Percentiles rank a stretch among this genome's conserved stretches.
Conservation (phyloP, 2,888 invertebrate genomes). For the Gibbula magus region DNA sequence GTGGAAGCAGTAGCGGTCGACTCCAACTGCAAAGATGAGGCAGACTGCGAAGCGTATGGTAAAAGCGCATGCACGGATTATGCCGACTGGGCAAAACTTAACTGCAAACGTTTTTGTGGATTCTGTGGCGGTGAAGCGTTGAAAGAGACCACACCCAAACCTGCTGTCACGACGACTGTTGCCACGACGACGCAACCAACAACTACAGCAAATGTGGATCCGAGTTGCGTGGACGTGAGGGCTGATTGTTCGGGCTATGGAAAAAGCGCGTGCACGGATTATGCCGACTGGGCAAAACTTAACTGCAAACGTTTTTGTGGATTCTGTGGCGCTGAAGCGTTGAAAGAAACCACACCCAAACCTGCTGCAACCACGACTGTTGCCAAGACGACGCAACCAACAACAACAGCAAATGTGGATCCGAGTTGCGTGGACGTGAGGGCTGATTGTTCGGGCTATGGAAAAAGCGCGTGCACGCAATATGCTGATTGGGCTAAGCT, state of each 20-base stretch:
- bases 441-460: slow-evolving; percentile 45
- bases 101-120: slow-evolving; percentile 44
- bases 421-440: slow-evolving; percentile 33
- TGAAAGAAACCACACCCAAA: too few relatives aligned
- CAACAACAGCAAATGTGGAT: not conserved
- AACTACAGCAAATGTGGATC: not conserved
- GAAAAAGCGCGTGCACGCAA: slow-evolving; percentile 42
- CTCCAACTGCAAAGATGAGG: not conserved
- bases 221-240: slow-evolving; percentile 2
- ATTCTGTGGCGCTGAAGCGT: slow-evolving; percentile 20
- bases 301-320: slow-evolving; percentile 33
- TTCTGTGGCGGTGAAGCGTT: slow-evolving; percentile 22
- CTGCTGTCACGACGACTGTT: not conserved
- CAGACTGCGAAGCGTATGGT: slow-evolving; percentile 45
- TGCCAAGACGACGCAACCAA: not conserved
- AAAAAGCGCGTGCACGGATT: slow-evolving; percentile 10
- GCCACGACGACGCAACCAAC: not conserved
- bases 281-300: slow-evolving; percentile 14
- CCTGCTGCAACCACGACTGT: not conserved
- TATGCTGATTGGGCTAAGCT: slow-evolving; percentile 47
- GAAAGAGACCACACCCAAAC: not conserved
- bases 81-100: slow-evolving; percentile 38
- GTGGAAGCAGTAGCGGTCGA: not conserved
- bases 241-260: slow-evolving; percentile 30
- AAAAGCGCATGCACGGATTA: slow-evolving; percentile 44